Base-by-base conservation (phyloP, 2,888 invertebrate genomes). In the Chelonus formosanus region DNA sequence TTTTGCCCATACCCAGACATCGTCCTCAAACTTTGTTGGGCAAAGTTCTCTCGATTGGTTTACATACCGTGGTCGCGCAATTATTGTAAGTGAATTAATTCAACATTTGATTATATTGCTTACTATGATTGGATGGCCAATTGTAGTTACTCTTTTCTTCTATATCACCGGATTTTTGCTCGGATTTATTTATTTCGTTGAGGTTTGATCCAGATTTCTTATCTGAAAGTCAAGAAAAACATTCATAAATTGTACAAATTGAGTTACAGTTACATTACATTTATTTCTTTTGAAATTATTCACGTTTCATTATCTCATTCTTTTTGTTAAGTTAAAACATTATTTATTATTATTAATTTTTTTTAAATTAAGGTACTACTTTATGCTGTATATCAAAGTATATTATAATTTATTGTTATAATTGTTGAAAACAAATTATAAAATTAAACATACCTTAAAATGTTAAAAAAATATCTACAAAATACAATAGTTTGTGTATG, bases 141-240 rank as follows among this genome's bases (percentile, higher is more conserved):
- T 81, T 74, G 58, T 58, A 45, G 35, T 3, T 58, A 8, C 32
- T 45, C 44, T 58, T 81, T 62, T 80, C 78, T 68, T 81, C 79
- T 55, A 75, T 68, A 60, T 80, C 77, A 55, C 72, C 76, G n/a
- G 80, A 80, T 65, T 83, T 84, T 68, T 84, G 84, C 73, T 85
- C 85, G 59, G 84, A 85, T 71, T 84, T 85, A 72, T 81, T 84
- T 70, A 84, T 80, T 67, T 85, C 84, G 73, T 84, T 85, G 63
- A 85, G 76, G 73, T 83, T 85, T 34, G 83, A 83, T 71, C 82
- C 81, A 64, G 76, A 76, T 73, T 84, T 83, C 57, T 73, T 77
- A 65, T 82, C 84, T 82, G 78, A 20, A 76, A 77, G 54, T 55
- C 68, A 44, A 71, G 70, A 61, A 82, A 67, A 31, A 45, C 7